Conservation (phyloP, 2,888 invertebrate species). For the Ptychoptera albimana region DNA sequence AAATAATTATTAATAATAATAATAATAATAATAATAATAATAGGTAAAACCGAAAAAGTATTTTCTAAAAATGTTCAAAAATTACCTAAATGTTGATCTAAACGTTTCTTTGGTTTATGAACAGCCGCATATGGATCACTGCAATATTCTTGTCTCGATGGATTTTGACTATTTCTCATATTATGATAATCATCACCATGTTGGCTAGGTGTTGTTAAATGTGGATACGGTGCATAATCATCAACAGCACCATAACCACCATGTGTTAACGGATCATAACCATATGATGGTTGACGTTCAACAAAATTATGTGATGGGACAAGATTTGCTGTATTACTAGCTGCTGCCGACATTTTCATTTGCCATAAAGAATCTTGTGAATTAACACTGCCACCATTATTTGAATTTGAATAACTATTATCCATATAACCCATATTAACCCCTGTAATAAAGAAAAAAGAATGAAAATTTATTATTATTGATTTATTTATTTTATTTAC, state of each 20-base stretch:
- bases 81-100: conserved; percentile 77
- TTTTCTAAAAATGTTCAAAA: conserved; percentile 11
- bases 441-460: conserved; percentile 36
- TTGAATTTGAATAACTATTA: conserved; percentile 83
- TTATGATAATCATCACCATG: conserved; percentile 54
- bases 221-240: conserved; percentile 74
- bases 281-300: conserved; percentile 52
- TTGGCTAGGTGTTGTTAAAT: conserved; percentile 48
- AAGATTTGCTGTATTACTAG: conserved; percentile 47
- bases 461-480: conserved; percentile 5
- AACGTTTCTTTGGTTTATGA: conserved; percentile 76
- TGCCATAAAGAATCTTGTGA: conserved; percentile 91
- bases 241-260: conserved; percentile 70
- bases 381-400: conserved; percentile 89
- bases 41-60: background rate
- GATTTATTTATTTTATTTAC: too few species aligned
- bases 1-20: conserved; percentile 6
- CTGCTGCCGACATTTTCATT: conserved; percentile 73
- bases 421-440: conserved; percentile 82
- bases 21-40: conserved; percentile 1
- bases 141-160: conserved; percentile 75
- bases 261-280: conserved; percentile 63
- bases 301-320: conserved; percentile 41
- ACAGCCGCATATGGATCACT: conserved; percentile 79
- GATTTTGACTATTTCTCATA: conserved; percentile 59